Evolutionary conservation across 1,140 invertebrate genomes (phyloP), one percentile per base, ranked within the genome.

Genomic region (Drosophila persimilis): DNA sequence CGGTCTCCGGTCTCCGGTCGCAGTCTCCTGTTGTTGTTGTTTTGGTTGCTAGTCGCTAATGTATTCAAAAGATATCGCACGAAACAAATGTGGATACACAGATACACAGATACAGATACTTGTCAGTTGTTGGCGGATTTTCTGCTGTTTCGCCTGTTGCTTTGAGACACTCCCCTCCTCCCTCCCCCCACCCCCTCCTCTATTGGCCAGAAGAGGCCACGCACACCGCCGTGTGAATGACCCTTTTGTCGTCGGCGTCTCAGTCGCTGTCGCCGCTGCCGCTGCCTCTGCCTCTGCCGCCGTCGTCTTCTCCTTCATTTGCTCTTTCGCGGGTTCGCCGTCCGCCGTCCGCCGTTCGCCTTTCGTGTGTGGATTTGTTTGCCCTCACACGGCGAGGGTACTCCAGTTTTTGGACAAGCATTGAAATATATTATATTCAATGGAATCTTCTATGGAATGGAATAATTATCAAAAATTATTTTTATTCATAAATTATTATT

Each of bases 31-130:
- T 5, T 35, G 35, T 45, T 45, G 26, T 24, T 35, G 52, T 43
- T 57, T 48, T 31, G 41, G 35, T 50, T 31, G 41, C 43, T 45
- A 55, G 53, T 50, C 55, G 76, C 80, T 83, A 83, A 83, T 84
- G 75, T 83, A 83, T 83, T 75, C 79, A 83, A 66, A 83, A 84
- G 76, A 81, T 81, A 81, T 73, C 69, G 74, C 67, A 62, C 47
- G 66, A 74, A 75, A 54, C 61, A 74, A 77, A 61, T 54, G 50
- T 70, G 76, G 70, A 43, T 76, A 75, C 67, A 71, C 67, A 60
- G 44, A 56, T 50, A 17, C 52, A 44, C n/a, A 55, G 22, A 50
- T 44, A 52, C 58, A 63, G 73, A 77, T 81, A 74, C 75, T 78
- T 78, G 76, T 73, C 53, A 43, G 63, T 50, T 84, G 65, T 44